Conservation (phyloP, 2,797 vertebrate species). For the Platyrinchus mystaceus region DNA sequence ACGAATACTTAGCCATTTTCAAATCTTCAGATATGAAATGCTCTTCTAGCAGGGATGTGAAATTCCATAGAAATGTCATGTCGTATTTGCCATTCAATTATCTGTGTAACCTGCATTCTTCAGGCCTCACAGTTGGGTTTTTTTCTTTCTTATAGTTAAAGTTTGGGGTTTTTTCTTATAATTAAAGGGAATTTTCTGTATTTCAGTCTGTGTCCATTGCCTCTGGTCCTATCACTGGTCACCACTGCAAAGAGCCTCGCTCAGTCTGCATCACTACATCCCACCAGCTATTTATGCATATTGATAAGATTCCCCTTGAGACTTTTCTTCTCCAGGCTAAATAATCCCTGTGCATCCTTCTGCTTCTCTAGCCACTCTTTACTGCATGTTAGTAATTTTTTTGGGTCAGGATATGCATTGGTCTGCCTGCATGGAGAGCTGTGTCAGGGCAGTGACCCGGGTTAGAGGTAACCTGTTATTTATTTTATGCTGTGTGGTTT, state of each 20-base stretch:
- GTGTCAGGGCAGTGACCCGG: neutral
- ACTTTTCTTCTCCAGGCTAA: neutral
- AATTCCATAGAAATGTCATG: neutral
- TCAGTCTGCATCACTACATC: neutral
- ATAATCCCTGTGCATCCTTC: neutral
- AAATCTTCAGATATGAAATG: neutral
- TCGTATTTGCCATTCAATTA: neutral
- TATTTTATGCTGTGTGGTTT: neutral
- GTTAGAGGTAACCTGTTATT: neutral
- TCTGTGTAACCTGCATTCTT: neutral
- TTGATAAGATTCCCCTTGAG: neutral
- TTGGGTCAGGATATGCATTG: neutral
- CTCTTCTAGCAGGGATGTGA: neutral
- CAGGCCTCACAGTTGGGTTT: neutral
- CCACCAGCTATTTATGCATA: neutral
- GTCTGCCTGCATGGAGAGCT: neutral
- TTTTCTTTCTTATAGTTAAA: neutral
- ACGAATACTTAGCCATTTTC: neutral
- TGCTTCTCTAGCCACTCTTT: neutral
- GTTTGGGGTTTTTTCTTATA: neutral
- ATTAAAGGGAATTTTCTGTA: neutral
- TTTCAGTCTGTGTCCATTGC: neutral
- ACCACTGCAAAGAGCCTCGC: neutral
- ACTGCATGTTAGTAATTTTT: neutral
- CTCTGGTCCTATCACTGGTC: neutral